Evolutionary conservation across 2,797 vertebrate genomes (phyloP).

Genomic region (Galaxias olidus): DNA sequence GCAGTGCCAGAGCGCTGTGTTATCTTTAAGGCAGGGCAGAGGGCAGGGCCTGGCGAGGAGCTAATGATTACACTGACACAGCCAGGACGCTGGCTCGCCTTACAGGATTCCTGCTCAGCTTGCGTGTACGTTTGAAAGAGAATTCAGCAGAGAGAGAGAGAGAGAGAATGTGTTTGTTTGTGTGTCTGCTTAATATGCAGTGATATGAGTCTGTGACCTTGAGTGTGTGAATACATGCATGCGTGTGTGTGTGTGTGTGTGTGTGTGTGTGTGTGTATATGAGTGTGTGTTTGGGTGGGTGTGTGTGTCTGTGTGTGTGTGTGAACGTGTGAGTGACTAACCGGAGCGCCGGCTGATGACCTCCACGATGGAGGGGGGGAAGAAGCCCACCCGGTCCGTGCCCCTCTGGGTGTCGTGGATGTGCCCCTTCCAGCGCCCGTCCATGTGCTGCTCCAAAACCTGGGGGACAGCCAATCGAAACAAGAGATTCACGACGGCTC

Average conservation of each 20-base stretch:
- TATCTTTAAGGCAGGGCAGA: neutral
- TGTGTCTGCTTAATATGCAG: neutral
- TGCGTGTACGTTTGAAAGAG: too few relatives aligned
- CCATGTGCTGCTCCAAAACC: slow-evolving; percentile 93
- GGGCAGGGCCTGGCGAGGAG: neutral
- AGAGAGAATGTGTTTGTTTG: neutral
- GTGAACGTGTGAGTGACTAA: slow-evolving; percentile 47
- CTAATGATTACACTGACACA: neutral
- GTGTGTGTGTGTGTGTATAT: neutral
- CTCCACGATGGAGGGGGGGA: slow-evolving; percentile 93
- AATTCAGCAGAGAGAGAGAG: neutral
- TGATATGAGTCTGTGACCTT: neutral
- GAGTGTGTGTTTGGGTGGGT: neutral
- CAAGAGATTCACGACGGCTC: neutral
- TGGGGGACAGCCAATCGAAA: slow-evolving; percentile 50
- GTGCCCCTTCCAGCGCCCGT: slow-evolving; percentile 96
- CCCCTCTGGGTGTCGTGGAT: slow-evolving; percentile 91
- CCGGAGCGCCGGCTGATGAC: slow-evolving; percentile 91
- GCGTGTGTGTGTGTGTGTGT: neutral
- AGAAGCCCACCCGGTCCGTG: slow-evolving; percentile 92
- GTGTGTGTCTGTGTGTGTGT: neutral
- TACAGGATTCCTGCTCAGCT: too few relatives aligned
- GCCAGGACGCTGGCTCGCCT: too few relatives aligned
- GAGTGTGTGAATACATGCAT: neutral
- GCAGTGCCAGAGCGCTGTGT: neutral